phyloP scores from a whole-genome alignment of 2,113 vertebrate species.

The Pterocles gutturalis region DNA sequence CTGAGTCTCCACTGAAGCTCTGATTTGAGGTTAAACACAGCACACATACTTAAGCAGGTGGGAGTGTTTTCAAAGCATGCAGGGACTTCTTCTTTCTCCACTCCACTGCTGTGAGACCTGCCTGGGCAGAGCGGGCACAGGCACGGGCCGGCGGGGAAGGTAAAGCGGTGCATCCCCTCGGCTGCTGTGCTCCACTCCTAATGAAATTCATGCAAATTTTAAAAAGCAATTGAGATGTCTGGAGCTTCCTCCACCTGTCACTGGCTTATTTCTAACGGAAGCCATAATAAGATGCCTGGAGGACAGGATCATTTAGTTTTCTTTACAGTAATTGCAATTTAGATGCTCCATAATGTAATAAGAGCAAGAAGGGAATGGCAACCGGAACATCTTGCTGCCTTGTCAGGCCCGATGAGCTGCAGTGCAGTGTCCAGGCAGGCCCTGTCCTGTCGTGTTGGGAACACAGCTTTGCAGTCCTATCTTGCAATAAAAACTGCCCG shows the following conservation, averaged over 20 bases:
- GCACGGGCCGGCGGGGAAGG: background rate
- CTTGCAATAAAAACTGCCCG: background rate
- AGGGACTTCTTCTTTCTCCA: background rate
- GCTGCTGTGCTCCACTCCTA: background rate
- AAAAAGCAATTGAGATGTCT: background rate
- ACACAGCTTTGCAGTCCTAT: too few relatives aligned
- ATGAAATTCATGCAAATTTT: background rate
- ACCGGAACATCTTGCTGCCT: rapidly evolving
- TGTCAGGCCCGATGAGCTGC: background rate
- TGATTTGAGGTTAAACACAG: background rate
- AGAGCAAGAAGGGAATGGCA: background rate
- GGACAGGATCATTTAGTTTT: background rate
- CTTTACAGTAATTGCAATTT: slow-evolving; percentile 23
- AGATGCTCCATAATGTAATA: background rate
- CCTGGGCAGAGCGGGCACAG: background rate
- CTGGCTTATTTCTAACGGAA: slow-evolving; percentile 21
- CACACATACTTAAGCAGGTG: background rate
- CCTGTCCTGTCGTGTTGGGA: background rate
- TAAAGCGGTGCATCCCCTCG: background rate
- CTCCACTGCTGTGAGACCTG: background rate
- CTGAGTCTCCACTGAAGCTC: background rate
- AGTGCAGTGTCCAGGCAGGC: background rate
- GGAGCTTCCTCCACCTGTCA: slow-evolving; percentile 9
- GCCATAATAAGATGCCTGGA: background rate
- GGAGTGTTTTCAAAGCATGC: background rate